Evolutionary conservation across 2,888 invertebrate species (phyloP).

Genomic region (Stenodera caucasica): DNA sequence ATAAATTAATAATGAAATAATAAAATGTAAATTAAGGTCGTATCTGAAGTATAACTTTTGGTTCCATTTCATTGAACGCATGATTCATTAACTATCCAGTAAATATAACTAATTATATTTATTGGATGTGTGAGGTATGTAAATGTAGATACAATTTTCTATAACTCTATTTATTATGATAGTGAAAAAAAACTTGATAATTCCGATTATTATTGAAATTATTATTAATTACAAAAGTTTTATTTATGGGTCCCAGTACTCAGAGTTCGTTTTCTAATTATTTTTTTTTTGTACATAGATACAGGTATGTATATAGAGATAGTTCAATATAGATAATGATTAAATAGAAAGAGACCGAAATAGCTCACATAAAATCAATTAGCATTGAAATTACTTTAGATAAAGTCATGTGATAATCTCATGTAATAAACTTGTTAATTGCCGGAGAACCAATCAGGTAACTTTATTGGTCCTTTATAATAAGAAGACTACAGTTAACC

Average conservation of each 20-base stretch:
- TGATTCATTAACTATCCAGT: conserved; percentile 19
- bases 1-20: conserved; percentile 13
- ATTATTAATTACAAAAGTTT: neutral
- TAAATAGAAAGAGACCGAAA: conserved; percentile 12
- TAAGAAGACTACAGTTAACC: conserved; percentile 43
- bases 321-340: neutral
- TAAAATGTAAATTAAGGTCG: conserved; percentile 24
- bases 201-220: neutral
- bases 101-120: neutral
- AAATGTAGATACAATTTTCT: no score
- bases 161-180: neutral
- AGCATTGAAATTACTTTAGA: conserved; percentile 53
- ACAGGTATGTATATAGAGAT: neutral
- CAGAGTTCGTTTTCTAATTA: neutral
- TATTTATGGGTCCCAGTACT: neutral
- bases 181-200: neutral
- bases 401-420: conserved; percentile 53
- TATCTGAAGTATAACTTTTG: conserved; percentile 20
- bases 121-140: neutral
- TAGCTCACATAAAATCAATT: conserved; percentile 51
- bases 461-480: conserved; percentile 50
- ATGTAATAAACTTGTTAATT: conserved; percentile 55
- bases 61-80: conserved; percentile 26
- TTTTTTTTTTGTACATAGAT: neutral
- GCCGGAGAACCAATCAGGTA: conserved; percentile 50